Base-by-base conservation (phyloP, 2,113 vertebrate genomes). In the Sigmodon hispidus region DNA sequence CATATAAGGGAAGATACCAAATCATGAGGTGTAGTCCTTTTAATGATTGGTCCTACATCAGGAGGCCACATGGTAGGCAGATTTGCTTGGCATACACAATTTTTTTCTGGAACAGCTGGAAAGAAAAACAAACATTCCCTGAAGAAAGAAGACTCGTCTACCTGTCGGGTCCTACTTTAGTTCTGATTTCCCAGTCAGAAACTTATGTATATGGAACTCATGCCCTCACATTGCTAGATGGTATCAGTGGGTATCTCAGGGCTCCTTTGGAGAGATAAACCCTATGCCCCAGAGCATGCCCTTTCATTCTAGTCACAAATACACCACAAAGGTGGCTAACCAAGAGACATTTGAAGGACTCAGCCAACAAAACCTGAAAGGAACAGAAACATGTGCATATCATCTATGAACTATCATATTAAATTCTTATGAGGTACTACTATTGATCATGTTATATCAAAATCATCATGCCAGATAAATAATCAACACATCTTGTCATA, bases 81-180 rank as follows among this genome's bases (percentile, higher is more conserved):
- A 40, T 67, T 81, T 97, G n/a, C 36, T 95, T 86, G 50, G 34
- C 11, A 36, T 40, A 26, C 52, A 36, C 9, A 65, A 40, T 84
- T 0, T 70, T 70, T 93, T 65, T 63, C 29, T 76, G 43, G 48
- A 69, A 91, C 3, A 94, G 19, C n/a, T 91, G 13, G 21, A 84
- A 94, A 87, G 55, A 45, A 59, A 69, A 85, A 16, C 36, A 85
- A 67, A 26, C 6, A 70, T 24, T 59, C 13, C 8, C 48, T 34
- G 40, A 75, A 59, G 57, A 73, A 1, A 72, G 26, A 69, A 40
- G 52, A 84, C 5, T 40, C 45, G 81, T 87, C 55, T 93, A 43
- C 12, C 40, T 57, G 3, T 15, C 1, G 52, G 12, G 2, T 61
- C 80, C 69, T 16, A 59, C 57, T 96, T 87, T 36, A 15, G 73